Evolutionary conservation across 2,113 vertebrate species (phyloP), one percentile per base, ranked within the genome.

Genomic region (Ciconia boyciana): DNA sequence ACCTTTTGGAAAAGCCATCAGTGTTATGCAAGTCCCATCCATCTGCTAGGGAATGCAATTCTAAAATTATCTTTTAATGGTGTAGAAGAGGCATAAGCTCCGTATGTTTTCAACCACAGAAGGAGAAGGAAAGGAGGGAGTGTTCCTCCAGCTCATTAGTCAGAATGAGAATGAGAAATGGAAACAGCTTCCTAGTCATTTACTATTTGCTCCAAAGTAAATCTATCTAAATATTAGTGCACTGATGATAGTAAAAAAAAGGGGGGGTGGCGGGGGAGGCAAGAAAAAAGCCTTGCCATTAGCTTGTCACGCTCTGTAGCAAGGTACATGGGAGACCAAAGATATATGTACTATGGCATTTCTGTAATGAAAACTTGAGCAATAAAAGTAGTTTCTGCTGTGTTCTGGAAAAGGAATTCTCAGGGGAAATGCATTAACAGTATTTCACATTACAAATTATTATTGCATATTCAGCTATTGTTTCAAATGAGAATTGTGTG

Each of bases 171-270:
- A 97, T 97, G 97, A 98, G 95, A 97, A 98, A 98, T 97, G 90
- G 96, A 81, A 96, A 95, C 85, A 97, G 83, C 91, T 96, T 95
- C 83, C 75, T 89, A 93, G 93, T 91, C 96, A 32, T 65, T 92
- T 96, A 48, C 81, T 93, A 31, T 96, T 98, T 93, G 71, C 68
- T 96, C 69, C 34, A 75, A 95, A 97, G 96, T 97, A 97, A 97
- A 98, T 98, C 97, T 97, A 88, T 98, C 97, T 97, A 97, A 96
- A 97, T 98, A 96, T 93, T 75, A 96, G 79, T 95, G 61, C 93
- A 89, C 69, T 96, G 94, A 87, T 96, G 89, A 72, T 51, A 86
- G 58, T 48, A 83, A 95, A 96, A 97, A 97, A 89, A 87, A 87
- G 94, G n/a, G 31, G 2, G 11, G 10, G 16, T 10, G 2, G 26